Base-by-base conservation (phyloP, 2,888 invertebrate genomes). In the Brachypalpus laphriformis region DNA sequence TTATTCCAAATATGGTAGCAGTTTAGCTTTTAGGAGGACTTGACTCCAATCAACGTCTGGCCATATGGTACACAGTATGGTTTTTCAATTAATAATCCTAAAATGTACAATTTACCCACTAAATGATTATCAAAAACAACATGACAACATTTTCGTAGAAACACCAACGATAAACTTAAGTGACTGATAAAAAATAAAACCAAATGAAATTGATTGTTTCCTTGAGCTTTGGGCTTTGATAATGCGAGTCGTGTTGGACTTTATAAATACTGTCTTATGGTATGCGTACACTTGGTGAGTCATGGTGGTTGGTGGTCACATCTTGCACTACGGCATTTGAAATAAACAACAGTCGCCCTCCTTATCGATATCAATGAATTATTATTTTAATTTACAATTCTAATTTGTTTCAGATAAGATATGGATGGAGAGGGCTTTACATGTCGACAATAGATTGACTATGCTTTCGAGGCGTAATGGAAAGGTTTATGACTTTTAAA, bases 1-100 rank as follows among this genome's bases (percentile, higher is more conserved):
- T 76, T 82, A 16, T 45, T 54, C 82, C 77, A 65, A 72, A 82
- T 61, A 82, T 66, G 82, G 82, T n/a, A 20, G 61, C n/a, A 49
- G 82, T 72, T 82, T 61, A 54, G 54, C 40, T 66, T 65, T 71
- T 57, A 37, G 31, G 61, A 40, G 54, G 25, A 22, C 40, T 47
- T 45, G 45, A 4, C 31, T 20, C n/a, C 42, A 75, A 81, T 56
- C 59, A 56, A 31, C 37, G 31, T 8, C 49, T 22, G 56, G 65
- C 82, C 82, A 82, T 82, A 82, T 82, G 82, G 82, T 20, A 25
- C 14, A 4, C 70, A 18, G 25, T 56, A 61, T 31, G 61, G 28
- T 72, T 77, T 70, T 76, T 71, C 63, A 45, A 45, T 59, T 59
- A 72, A 71, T 66, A 77, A 71, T 76, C 71, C 82, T 51, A 31